These are phyloP conservation scores for Sesia bembeciformis DNA, from an alignment of 2,888 invertebrate species.

Conservation along the genomic window DNA sequence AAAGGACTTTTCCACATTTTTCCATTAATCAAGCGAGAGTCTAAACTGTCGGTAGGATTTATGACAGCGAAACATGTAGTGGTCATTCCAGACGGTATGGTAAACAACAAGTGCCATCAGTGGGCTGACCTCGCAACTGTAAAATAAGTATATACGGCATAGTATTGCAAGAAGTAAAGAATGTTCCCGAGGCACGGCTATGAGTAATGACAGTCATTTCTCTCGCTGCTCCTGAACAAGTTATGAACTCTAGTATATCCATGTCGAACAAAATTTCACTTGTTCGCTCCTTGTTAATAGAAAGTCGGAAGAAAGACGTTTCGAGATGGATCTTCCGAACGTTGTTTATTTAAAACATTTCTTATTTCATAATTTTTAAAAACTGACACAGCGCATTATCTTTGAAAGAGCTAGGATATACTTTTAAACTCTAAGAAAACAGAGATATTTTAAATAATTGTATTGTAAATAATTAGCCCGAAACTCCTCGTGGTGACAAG, in stretches of 20 bases:
- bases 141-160: slow-evolving; percentile 30
- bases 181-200: slow-evolving; percentile 37
- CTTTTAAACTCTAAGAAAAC: no score
- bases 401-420: no score
- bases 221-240: slow-evolving; percentile 33
- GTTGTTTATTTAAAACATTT: not conserved
- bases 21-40: no score
- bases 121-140: slow-evolving; percentile 38
- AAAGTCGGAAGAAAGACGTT: not conserved
- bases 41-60: no score
- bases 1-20: no score
- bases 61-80: slow-evolving; percentile 1
- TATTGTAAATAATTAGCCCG: no score
- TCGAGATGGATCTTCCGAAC: not conserved
- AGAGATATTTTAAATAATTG: no score
- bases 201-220: slow-evolving; percentile 56
- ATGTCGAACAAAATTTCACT: slow-evolving; percentile 58
- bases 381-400: no score
- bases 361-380: no score
- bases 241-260: slow-evolving; percentile 61
- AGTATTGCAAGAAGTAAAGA: slow-evolving; percentile 21
- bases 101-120: slow-evolving; percentile 33
- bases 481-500: no score
- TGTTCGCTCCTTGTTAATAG: slow-evolving; percentile 23
- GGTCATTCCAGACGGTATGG: no score